Base-by-base conservation (phyloP, 2,113 vertebrate species). In the Peromyscus polionotus region DNA sequence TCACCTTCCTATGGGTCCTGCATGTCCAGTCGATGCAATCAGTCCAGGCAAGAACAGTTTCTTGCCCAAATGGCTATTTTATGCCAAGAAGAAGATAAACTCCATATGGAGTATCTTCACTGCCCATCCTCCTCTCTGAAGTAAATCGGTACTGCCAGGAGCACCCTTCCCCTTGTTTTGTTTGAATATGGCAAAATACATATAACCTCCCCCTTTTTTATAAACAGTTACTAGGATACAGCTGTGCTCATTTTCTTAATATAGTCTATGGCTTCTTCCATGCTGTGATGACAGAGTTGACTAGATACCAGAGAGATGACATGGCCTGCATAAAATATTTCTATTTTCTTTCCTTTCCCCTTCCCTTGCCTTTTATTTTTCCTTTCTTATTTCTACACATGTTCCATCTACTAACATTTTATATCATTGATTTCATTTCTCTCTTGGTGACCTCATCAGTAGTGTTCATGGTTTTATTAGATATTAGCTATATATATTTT, bases 141-240 rank as follows among this genome's bases (percentile, higher is more conserved):
- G 51, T 51, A 51, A 51, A 51, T 51, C 1, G 51, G 51, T 51
- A 8, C 51, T 51, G 51, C 51, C 51, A 51, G 51, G 51, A 51
- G 51, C 51, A 51, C 51, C 51, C 51, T 54, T 54, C 54, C 54
- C 11, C 33, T 94, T 87, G 48, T 48, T 89, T 86, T 79, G n/a
- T 31, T 94, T 88, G 31, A 79, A 86, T 89, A 12, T 89, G 24
- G 26, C 79, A 90, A 93, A 90, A 72, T 90, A 88, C 7, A 70
- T 39, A 14, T 83, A 70, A 45, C 14, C 17, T 24, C 6, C 10
- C 4, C 19, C 7, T 51, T 96, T 95, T 96, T 96, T 85, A 45
- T 92, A 92, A 96, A 59, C n/a, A 79, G 17, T 81, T 91, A 45
- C 75, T 96, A 42, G 28, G 86, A 90, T 4, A 90, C 1, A 93